Percentiles rank a stretch among this genome's conserved stretches.
Evolutionary conservation across 2,797 vertebrate genomes (phyloP).

Genomic region (Danionella dracula): DNA sequence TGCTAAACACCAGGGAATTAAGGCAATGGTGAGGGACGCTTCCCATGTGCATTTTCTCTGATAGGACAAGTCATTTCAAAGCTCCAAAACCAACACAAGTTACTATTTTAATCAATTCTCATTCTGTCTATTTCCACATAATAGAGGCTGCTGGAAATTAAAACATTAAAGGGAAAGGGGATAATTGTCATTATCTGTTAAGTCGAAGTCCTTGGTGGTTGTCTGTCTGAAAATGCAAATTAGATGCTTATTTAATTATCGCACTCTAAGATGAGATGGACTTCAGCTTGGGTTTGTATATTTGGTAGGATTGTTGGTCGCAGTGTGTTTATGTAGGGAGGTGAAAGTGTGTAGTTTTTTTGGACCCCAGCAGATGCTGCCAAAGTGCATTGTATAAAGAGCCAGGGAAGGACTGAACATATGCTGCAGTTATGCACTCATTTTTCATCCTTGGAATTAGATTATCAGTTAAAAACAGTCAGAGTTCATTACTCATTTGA

Average conservation of each 20-base stretch:
- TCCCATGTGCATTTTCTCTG: conserved; percentile 39
- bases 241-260: conserved; percentile 51
- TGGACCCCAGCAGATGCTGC: conserved; percentile 77
- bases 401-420: not conserved
- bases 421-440: not conserved
- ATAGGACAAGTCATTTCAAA: conserved; percentile 50
- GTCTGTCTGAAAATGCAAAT: conserved; percentile 49
- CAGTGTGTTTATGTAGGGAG: conserved; percentile 27
- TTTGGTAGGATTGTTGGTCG: not conserved
- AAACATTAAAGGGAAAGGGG: conserved; percentile 51
- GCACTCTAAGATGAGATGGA: conserved; percentile 26
- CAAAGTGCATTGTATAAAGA: conserved; percentile 40
- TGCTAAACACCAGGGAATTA: conserved; percentile 57
- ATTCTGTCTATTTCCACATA: conserved; percentile 42
- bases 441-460: not conserved
- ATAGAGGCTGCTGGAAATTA: conserved; percentile 41
- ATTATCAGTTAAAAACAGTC: not conserved
- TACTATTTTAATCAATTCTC: conserved; percentile 46
- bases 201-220: conserved; percentile 31
- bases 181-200: conserved; percentile 51
- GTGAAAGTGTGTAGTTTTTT: conserved; percentile 67
- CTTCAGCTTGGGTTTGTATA: not conserved
- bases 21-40: conserved; percentile 35
- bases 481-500: not conserved
- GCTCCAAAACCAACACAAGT: conserved; percentile 38